Evolutionary conservation across 2,888 invertebrate genomes (phyloP), one percentile per base, ranked within the genome.

Genomic region (Plagodis dolabraria): DNA sequence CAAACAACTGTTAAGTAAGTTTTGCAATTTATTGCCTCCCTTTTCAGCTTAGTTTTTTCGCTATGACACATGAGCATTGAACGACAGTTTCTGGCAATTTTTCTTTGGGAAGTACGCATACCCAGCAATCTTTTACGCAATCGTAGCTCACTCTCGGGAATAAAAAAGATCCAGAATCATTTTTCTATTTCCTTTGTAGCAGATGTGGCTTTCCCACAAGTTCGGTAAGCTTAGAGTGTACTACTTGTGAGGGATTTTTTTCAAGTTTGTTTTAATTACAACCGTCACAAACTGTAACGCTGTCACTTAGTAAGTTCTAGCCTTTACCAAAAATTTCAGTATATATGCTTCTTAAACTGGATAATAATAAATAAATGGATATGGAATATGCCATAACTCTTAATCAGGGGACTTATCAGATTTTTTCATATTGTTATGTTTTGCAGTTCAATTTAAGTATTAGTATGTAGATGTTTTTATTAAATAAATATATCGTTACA

Each of bases 171-270:
- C 53, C 54, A 55, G 53, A 60, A 67, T 60, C 54, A 63, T 63
- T 64, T 67, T 62, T 65, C 57, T 60, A 54, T 69, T 63, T 66
- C 57, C 65, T 65, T 67, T 53, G 62, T 51, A 47, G 57, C 64
- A 69, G 67, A 65, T 69, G 69, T 58, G 67, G 52, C 63, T 52
- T 54, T 46, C 33, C 11, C 43, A 43, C 11, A 43, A 43, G 36
- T 12, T 38, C 43, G 45, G 12, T 57, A 51, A 51, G 52, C 44
- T 44, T 42, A 33, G 44, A 42, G 53, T n/a, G 58, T 48, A 40
- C 40, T 40, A 10, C 5, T 40, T 40, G 40, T 40, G 8, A 9
- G 5, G 10, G 10, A 10, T 10, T 40, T n/a, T 40, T 40, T 9
- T 10, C 8, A 40, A 40, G 10, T 40, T 40, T 40, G 5, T 22